Evolutionary conservation across 64 coral and sea anemone genomes (phyloP), one percentile per base, ranked within the genome.

Genomic region (Anthopleura sola): DNA sequence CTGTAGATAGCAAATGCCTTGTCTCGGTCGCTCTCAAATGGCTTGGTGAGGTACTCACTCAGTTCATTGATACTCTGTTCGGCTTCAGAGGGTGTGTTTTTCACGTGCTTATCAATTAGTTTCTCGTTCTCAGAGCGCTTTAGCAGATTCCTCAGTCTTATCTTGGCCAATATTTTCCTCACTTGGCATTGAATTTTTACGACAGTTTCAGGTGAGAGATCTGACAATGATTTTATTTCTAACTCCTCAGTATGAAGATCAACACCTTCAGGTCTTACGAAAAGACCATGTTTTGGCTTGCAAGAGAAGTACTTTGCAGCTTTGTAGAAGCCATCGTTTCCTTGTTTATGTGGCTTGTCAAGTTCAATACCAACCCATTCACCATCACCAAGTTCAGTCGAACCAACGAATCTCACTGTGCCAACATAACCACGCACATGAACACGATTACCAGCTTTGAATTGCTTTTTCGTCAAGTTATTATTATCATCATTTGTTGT

Each of bases 341-440:
- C 94, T 60, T 97, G 94, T 19, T 86, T 56, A 19, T 86, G 83
- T 37, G 38, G 82, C 69, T 83, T 75, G 8, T 90, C 58, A 77
- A 92, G 57, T 29, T 92, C 94, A 20, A 97, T 90, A 78, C 94
- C 94, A 31, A 97, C 79, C 94, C 94, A 97, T 1, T 84, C 87
- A 7, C 91, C 94, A 62, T 86, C 94, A 4, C 94, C 94, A 55
- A 97, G 84, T 11, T 85, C 75, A 0, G 90, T 97, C 3, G 49
- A 55, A 1, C 94, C 94, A 16, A 92, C 44, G 80, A 87, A 97
- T 39, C 86, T 97, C n/a, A 97, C 87, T 49, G 88, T 89, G 15
- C 94, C 94, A 39, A 97, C 86, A 84, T 97, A 97, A n/a, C 94
- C 94, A 0, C 87, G 90, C 7, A 97, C 90, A 76, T 97, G 94